phyloP scores from a whole-genome alignment of 2,797 vertebrate species.

The Argyrosomus regius region DNA sequence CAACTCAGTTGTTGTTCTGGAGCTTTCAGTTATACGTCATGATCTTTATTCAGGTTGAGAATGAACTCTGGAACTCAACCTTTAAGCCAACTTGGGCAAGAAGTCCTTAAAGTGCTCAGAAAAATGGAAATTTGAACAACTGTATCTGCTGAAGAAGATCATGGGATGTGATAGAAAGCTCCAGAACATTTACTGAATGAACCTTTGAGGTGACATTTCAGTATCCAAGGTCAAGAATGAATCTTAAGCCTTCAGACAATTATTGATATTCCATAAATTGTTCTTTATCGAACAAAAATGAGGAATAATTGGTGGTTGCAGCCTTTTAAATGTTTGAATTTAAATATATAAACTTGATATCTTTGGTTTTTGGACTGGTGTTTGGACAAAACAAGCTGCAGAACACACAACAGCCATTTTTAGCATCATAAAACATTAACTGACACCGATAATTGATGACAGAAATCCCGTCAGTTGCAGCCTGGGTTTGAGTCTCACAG shows the following conservation, averaged over 20 bases:
- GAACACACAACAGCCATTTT: background rate
- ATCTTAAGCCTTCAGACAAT: background rate
- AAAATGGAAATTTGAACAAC: background rate
- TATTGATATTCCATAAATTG: background rate
- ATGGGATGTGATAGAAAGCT: background rate
- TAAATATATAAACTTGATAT: background rate
- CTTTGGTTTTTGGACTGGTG: background rate
- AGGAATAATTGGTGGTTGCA: background rate
- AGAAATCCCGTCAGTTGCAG: background rate
- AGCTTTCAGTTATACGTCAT: background rate
- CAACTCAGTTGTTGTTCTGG: background rate
- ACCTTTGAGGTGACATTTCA: background rate
- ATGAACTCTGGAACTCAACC: background rate
- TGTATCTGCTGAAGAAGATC: background rate
- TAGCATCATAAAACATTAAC: background rate
- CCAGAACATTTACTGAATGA: background rate
- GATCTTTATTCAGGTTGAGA: background rate
- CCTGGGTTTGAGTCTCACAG: background rate
- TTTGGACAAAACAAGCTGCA: fast-evolving
- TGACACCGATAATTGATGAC: background rate
- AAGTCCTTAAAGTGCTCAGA: background rate
- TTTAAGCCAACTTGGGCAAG: background rate
- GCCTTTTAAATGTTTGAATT: background rate
- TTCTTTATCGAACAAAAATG: background rate
- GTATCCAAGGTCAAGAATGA: background rate